A percentile compares a stretch with the other conserved stretches of the same genome.
Conservation (phyloP, 1,140 invertebrate species). For the Drosophila pseudoobscura region DNA sequence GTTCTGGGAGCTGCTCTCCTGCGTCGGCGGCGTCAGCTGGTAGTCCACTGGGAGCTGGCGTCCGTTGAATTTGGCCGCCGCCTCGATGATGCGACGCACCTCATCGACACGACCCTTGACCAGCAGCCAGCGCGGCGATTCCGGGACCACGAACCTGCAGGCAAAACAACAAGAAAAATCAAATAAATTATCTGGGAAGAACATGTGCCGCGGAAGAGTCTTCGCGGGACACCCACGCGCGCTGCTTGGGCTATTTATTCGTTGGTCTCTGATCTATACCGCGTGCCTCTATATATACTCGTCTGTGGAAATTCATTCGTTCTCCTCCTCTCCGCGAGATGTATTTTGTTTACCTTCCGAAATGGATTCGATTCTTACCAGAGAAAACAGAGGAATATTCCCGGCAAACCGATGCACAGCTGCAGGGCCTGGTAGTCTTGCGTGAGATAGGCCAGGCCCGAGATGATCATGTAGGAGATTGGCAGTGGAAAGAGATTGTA, state of each 20-base stretch:
- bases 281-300: background rate
- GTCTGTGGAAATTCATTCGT: too few species aligned
- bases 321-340: background rate
- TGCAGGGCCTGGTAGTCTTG: constrained; percentile 90
- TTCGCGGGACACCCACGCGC: constrained; percentile 58
- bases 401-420: constrained; percentile 88
- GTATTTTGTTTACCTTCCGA: constrained; percentile 43
- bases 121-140: constrained; percentile 93
- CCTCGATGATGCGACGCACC: constrained; percentile 88
- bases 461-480: constrained; percentile 89
- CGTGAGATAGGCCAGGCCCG: constrained; percentile 88
- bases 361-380: constrained; percentile 84
- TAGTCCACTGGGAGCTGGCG: constrained; percentile 86
- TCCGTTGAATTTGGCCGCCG: constrained; percentile 88
- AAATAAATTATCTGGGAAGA: constrained; percentile 21
- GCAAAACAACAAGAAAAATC: constrained; percentile 1
- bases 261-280: constrained; percentile 34
- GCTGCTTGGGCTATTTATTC: constrained; percentile 48
- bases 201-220: constrained; percentile 38
- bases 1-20: constrained; percentile 84
- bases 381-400: constrained; percentile 87
- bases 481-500: constrained; percentile 89
- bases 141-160: constrained; percentile 89
- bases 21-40: constrained; percentile 84
- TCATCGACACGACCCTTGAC: constrained; percentile 88